Percentiles rank a stretch among this genome's conserved stretches.
These are phyloP conservation scores for Clarias laeviceps DNA, from an alignment of 2,797 vertebrate species.

Conservation along the genomic window DNA sequence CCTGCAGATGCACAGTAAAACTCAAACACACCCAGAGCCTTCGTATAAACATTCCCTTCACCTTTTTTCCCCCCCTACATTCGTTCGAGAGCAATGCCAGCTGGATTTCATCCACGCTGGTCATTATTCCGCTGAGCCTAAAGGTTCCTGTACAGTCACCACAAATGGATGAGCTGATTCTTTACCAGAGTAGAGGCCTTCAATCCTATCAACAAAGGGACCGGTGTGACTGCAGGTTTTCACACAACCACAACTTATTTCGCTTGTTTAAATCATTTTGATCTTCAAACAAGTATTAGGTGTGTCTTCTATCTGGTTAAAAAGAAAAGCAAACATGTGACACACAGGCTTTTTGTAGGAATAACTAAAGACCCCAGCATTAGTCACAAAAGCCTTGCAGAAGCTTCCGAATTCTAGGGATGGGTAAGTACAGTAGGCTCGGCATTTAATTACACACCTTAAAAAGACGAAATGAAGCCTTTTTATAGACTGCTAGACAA, in stretches of 20 bases:
- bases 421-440: not conserved
- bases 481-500: not conserved
- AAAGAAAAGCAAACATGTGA: not conserved
- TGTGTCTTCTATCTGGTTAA: not conserved
- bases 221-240: slow-evolving; percentile 5
- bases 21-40: slow-evolving; percentile 34
- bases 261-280: slow-evolving; percentile 2
- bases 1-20: slow-evolving; percentile 32
- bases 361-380: not conserved
- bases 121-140: slow-evolving; percentile 66
- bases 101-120: slow-evolving; percentile 61
- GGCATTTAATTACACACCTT: not conserved
- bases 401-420: not conserved
- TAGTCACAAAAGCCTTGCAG: not conserved
- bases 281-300: slow-evolving; percentile 12
- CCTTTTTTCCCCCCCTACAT: not conserved
- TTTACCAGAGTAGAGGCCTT: not conserved
- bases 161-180: slow-evolving; percentile 21
- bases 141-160: slow-evolving; percentile 15
- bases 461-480: not conserved
- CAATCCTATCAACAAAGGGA: slow-evolving; percentile 7
- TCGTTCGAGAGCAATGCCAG: slow-evolving; percentile 25
- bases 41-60: slow-evolving; percentile 8
- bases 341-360: not conserved
- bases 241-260: not conserved